Evolutionary conservation across 1,140 invertebrate genomes (phyloP).

Genomic region (Cyrtorhinus lividipennis): DNA sequence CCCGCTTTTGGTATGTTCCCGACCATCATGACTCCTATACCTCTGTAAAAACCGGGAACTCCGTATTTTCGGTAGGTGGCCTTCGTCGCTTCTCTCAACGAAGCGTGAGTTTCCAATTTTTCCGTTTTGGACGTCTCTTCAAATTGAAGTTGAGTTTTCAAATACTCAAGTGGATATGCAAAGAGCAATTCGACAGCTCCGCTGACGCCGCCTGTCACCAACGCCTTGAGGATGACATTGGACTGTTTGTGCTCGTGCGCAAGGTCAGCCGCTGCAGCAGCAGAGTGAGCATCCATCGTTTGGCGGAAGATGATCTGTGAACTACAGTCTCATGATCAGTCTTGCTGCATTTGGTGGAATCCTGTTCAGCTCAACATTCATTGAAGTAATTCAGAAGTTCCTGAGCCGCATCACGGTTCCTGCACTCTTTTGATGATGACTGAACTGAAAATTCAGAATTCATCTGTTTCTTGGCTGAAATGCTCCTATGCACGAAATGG

Average conservation of each 20-base stretch:
- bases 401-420: no score
- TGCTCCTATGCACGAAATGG: no score
- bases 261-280: no score
- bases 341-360: no score
- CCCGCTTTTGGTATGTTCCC: background rate
- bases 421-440: no score
- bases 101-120: background rate
- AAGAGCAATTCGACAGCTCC: background rate
- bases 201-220: background rate
- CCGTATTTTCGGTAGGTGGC: background rate
- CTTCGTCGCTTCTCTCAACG: background rate
- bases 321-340: no score
- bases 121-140: background rate
- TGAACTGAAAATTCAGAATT: no score
- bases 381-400: no score
- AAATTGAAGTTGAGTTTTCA: slow-evolving; percentile 1
- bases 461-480: no score
- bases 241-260: background rate
- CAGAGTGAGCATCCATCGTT: no score
- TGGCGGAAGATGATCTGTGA: no score
- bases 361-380: no score
- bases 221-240: background rate
- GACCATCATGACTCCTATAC: background rate
- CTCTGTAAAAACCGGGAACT: background rate
- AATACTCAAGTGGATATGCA: background rate